These are phyloP conservation scores for Alectura lathami DNA, from an alignment of 2,113 vertebrate species.

Conservation along the genomic window DNA sequence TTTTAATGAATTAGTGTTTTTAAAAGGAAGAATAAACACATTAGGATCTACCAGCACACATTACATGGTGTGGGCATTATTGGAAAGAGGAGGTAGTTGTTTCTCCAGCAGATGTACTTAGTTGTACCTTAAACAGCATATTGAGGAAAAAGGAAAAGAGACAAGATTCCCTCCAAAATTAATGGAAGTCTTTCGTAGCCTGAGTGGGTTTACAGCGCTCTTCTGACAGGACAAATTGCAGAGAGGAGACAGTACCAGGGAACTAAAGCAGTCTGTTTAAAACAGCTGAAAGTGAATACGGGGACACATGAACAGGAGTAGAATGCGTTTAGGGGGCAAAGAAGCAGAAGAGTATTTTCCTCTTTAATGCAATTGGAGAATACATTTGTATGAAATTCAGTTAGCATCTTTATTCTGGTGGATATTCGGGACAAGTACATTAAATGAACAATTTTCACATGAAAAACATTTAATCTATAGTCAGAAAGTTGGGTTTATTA, in stretches of 20 bases:
- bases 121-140: background rate
- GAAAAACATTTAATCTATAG: background rate
- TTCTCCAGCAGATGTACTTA: background rate
- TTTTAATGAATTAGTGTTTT: background rate
- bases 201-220: background rate
- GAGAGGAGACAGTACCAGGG: background rate
- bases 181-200: background rate
- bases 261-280: background rate
- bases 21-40: background rate
- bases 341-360: background rate
- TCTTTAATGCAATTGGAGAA: background rate
- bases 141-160: background rate
- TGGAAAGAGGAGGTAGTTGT: background rate
- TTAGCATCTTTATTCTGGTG: background rate
- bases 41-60: background rate
- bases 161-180: background rate
- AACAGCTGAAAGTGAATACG: background rate
- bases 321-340: background rate
- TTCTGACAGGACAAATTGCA: background rate
- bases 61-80: rapidly evolving
- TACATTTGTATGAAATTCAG: background rate
- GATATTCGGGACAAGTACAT: background rate
- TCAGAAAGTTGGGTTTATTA: background rate
- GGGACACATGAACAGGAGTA: background rate
- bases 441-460: background rate